Conservation (phyloP, 2,113 vertebrate species). For the Apeltes quadracus region DNA sequence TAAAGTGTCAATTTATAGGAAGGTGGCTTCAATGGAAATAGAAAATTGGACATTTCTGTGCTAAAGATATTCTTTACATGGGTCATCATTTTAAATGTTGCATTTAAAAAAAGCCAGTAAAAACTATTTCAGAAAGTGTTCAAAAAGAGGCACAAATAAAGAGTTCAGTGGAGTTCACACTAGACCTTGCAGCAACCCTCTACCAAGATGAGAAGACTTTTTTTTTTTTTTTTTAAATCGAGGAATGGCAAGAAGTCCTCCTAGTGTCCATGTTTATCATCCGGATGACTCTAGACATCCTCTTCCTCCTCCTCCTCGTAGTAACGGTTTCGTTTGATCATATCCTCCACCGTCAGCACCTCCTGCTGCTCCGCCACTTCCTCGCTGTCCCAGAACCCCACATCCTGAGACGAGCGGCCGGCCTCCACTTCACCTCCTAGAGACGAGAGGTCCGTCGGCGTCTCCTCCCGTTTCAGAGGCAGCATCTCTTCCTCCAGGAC, state of each 20-base stretch:
- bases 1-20: neutral
- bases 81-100: conserved; percentile 12
- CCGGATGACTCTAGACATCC: conserved; percentile 28
- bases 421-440: conserved; percentile 71
- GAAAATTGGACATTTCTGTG: conserved; percentile 24
- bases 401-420: conserved; percentile 84
- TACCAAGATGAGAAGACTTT: neutral
- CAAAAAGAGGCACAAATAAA: conserved; percentile 47
- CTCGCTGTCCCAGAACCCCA: conserved; percentile 89
- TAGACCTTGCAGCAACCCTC: conserved; percentile 20
- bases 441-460: conserved; percentile 52
- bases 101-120: conserved; percentile 35
- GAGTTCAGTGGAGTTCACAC: conserved; percentile 28
- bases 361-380: conserved; percentile 63
- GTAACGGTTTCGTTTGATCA: conserved; percentile 94
- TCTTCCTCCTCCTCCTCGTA: conserved; percentile 83
- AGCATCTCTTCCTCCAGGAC: conserved; percentile 51
- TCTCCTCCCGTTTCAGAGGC: conserved; percentile 49
- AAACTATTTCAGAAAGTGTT: conserved; percentile 25
- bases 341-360: conserved; percentile 87
- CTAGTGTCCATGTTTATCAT: neutral
- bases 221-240: no score
- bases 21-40: conserved; percentile 11
- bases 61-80: conserved; percentile 28
- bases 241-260: conserved; percentile 10